Conservation (phyloP, 2,113 vertebrate species). For the Campylomormyrus numenius region DNA sequence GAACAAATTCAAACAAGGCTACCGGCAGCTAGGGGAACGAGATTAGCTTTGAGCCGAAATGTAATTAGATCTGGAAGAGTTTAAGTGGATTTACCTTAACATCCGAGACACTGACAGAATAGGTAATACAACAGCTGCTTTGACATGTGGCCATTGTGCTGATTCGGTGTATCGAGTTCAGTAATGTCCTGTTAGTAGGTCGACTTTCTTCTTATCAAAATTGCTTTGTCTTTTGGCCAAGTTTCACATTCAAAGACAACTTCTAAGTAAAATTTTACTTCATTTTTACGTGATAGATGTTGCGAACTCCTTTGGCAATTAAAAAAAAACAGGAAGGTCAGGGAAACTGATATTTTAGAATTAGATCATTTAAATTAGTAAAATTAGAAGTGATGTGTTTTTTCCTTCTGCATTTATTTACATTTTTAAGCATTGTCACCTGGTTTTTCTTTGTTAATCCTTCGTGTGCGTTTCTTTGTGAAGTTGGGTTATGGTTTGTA, state of each 20-base stretch:
- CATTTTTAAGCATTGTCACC: too few species aligned
- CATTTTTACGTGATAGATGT: neutral
- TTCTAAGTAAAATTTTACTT: neutral
- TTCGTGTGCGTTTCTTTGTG: neutral
- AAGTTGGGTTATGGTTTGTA: neutral
- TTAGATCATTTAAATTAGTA: neutral
- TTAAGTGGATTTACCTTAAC: neutral
- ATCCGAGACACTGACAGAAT: neutral
- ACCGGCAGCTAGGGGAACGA: neutral
- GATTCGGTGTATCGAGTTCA: neutral
- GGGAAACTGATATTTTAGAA: neutral
- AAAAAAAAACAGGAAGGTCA: neutral
- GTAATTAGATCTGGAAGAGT: neutral
- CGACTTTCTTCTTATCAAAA: neutral
- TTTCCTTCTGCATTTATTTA: too few species aligned
- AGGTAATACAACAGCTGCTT: neutral
- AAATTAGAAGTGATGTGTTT: too few species aligned
- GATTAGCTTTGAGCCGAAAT: neutral
- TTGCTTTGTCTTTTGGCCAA: neutral
- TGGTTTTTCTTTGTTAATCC: neutral
- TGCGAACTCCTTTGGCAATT: neutral
- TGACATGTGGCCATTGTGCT: neutral
- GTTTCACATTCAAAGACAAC: neutral
- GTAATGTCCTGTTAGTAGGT: neutral
- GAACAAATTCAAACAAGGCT: neutral